Evolutionary conservation across 1,140 invertebrate species (phyloP).

Genomic region (Brachystomella parvula): DNA sequence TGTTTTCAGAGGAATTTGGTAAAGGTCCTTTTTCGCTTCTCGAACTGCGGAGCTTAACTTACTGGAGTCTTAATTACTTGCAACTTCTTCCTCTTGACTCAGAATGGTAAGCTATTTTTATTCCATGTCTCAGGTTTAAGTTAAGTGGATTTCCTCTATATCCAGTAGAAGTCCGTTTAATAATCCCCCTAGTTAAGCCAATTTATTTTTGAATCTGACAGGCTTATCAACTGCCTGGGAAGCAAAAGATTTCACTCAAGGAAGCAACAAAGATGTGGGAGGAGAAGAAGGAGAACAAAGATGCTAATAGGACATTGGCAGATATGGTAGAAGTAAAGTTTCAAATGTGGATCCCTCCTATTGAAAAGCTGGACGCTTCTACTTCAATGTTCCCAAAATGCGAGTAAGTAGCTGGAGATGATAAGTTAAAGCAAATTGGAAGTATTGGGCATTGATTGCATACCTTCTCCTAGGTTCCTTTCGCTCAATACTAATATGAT

Average conservation of each 20-base stretch:
- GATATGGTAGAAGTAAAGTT: conserved; percentile 65
- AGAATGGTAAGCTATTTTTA: too few relatives aligned
- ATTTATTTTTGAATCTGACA: too few relatives aligned
- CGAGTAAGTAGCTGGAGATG: conserved; percentile 49
- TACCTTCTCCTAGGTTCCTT: conserved; percentile 71
- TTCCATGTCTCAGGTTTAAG: too few relatives aligned
- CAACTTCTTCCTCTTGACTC: too few relatives aligned
- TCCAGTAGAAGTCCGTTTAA: too few relatives aligned
- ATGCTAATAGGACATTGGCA: conserved; percentile 46
- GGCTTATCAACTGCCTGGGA: too few relatives aligned
- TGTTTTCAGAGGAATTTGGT: too few relatives aligned
- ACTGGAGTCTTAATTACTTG: too few relatives aligned
- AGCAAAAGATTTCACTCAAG: conserved; percentile 47
- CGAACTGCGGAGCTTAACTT: too few relatives aligned
- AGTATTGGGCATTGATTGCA: conserved; percentile 31
- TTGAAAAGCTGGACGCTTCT: conserved; percentile 54
- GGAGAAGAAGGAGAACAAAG: conserved; percentile 54
- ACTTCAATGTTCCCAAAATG: conserved; percentile 48
- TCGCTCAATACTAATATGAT: conserved; percentile 87
- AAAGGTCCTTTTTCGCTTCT: too few relatives aligned
- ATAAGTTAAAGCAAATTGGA: not conserved
- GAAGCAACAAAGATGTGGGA: conserved; percentile 56
- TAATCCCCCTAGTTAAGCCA: too few relatives aligned
- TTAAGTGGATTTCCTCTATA: too few relatives aligned
- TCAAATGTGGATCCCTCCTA: conserved; percentile 48